Conservation (phyloP, 1,140 invertebrate species). For the Plutomurus gul region DNA sequence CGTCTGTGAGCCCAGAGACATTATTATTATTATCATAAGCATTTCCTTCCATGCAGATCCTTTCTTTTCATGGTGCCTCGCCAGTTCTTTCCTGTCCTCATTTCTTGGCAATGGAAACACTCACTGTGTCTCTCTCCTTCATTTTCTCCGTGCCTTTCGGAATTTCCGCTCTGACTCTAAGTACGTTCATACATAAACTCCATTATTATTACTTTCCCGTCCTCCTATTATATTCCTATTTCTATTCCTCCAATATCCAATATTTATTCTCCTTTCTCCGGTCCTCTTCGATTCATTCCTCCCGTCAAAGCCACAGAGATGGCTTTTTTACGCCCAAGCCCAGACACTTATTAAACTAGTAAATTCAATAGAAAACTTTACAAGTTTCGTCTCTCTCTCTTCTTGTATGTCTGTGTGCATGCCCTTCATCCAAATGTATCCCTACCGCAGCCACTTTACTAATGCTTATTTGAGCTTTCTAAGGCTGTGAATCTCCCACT, state of each 20-base stretch:
- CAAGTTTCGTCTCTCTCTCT: neutral
- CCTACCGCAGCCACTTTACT: too few species aligned
- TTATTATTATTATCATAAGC: neutral
- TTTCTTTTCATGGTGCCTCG: neutral
- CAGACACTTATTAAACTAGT: constrained; percentile 21
- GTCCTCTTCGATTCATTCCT: neutral
- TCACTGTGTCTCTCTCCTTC: too few species aligned
- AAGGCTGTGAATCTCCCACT: too few species aligned
- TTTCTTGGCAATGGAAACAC: neutral
- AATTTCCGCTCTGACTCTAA: constrained; percentile 6
- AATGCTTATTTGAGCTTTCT: too few species aligned
- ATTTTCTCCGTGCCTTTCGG: too few species aligned
- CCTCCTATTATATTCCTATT: neutral
- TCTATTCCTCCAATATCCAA: neutral
- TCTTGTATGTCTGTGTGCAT: too few species aligned
- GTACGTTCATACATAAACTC: constrained; percentile 13
- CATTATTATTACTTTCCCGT: neutral
- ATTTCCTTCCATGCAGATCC: neutral
- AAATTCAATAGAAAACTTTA: constrained; percentile 10
- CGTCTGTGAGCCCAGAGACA: neutral
- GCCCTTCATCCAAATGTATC: neutral
- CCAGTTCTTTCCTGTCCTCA: neutral
- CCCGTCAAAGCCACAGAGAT: too few species aligned
- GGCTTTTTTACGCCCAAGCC: neutral
- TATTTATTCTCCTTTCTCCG: neutral